Evolutionary conservation across 2,888 invertebrate species (phyloP).

Genomic region (Drosophila setosimentum): DNA sequence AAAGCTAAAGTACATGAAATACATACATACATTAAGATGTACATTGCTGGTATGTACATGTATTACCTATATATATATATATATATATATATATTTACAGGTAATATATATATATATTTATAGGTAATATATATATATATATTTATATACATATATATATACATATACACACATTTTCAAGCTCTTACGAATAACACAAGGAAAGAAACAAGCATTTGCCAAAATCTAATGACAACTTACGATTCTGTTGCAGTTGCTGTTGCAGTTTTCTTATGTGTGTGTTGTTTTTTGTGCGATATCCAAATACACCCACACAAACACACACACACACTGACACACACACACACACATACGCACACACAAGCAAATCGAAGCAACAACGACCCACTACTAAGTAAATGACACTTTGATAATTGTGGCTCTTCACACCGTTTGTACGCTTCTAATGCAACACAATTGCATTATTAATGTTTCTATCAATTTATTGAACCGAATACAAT

Average conservation of each 20-base stretch:
- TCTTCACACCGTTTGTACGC: constrained; percentile 43
- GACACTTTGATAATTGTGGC: constrained; percentile 27
- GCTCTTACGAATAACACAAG: constrained; percentile 4
- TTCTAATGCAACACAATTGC: constrained; percentile 44
- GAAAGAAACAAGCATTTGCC: constrained; percentile 22
- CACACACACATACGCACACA: constrained; percentile 19
- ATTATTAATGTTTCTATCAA: constrained; percentile 41
- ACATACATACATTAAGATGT: constrained; percentile 11
- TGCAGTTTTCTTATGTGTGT: constrained; percentile 41
- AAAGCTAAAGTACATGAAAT: constrained; percentile 18
- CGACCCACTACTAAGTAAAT: constrained; percentile 33
- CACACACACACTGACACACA: constrained; percentile 21
- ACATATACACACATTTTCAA: constrained; percentile 10
- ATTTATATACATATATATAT: constrained; percentile 14
- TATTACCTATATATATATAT: background rate
- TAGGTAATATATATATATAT: constrained; percentile 1
- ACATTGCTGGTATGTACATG: constrained; percentile 1
- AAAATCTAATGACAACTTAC: constrained; percentile 47
- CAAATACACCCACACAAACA: constrained; percentile 17
- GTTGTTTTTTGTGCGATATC: constrained; percentile 43
- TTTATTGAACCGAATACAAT: constrained; percentile 42
- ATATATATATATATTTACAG: constrained; percentile 15
- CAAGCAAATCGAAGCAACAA: constrained; percentile 33
- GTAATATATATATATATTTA: constrained; percentile 13
- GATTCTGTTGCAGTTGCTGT: constrained; percentile 49